Evolutionary conservation across 2,888 invertebrate genomes (phyloP), one percentile per base, ranked within the genome.

Genomic region (Caenorhabditis sp.): DNA sequence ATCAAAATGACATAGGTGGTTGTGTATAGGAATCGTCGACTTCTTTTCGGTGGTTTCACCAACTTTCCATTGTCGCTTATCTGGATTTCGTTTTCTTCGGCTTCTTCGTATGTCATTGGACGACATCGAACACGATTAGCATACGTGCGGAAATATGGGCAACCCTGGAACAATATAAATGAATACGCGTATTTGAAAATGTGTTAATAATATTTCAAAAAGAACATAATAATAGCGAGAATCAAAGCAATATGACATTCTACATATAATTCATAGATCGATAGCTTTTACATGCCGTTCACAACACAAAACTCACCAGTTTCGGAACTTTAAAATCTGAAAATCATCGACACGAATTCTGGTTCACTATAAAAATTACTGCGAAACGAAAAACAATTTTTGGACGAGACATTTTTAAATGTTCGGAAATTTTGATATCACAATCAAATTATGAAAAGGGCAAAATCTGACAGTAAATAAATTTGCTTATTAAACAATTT

Each of bases 81-180:
- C 17, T 49, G 60, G 5, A 67, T 43, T 52, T 70, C 57, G 20
- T 65, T 69, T 12, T 82, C 74, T 43, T 74, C 75, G 0, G 75
- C 77, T 57, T 85, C 85, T 7, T 70, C 59, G 23, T 77, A 70
- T 17, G 78, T 81, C 17, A 81, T 68, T 53, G 83, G 78, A 56
- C 63, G 67, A 66, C 86, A 86, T 38, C 68, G 65, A 23, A 77
- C 67, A 67, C 66, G 75, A 59, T 86, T 86, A 21, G 83, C 83
- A 20, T 78, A 72, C 2, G 82, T 84, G 10, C 86, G 81, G 77
- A 85, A 85, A 63, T 85, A 85, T 1, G 85, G 85, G 63, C 85
- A 85, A 3, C 84, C 83, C 79, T 82, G 61, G 27, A 73, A 65
- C 56, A 57, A 27, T 50, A 23, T 14, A 59, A 12, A 12, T 36